Evolutionary conservation across 1,140 invertebrate genomes (phyloP).

Genomic region (Anagrus nilaparvatae): DNA sequence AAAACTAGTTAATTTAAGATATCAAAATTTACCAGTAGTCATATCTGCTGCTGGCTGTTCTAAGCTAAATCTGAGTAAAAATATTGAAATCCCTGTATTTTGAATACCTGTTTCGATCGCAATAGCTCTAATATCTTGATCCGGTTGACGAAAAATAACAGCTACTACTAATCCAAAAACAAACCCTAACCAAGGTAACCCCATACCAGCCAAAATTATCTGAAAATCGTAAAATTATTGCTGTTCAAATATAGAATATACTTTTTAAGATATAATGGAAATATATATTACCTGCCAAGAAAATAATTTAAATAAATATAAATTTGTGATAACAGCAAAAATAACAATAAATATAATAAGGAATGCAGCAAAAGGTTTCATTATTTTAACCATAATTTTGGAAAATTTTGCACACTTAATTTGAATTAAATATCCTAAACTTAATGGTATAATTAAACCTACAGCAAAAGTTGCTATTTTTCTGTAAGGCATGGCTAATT

Average conservation of each 20-base stretch:
- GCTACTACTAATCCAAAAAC: slow-evolving; percentile 57
- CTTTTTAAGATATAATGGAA: no score
- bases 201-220: slow-evolving; percentile 73
- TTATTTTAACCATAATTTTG: slow-evolving; percentile 61
- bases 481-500: slow-evolving; percentile 68
- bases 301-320: slow-evolving; percentile 83
- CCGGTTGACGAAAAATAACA: slow-evolving; percentile 48
- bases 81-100: slow-evolving; percentile 88
- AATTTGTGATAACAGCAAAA: slow-evolving; percentile 86
- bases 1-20: slow-evolving; percentile 1
- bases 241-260: slow-evolving; percentile 14
- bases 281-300: slow-evolving; percentile 66
- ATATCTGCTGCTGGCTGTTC: slow-evolving; percentile 66
- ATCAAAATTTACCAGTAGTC: slow-evolving; percentile 55
- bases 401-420: slow-evolving; percentile 54
- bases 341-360: slow-evolving; percentile 81
- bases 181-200: slow-evolving; percentile 83
- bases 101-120: slow-evolving; percentile 90
- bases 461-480: slow-evolving; percentile 68
- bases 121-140: slow-evolving; percentile 68
- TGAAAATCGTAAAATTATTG: slow-evolving; percentile 41
- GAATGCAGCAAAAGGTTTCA: slow-evolving; percentile 76
- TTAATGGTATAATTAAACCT: slow-evolving; percentile 72
- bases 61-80: slow-evolving; percentile 63
- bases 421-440: slow-evolving; percentile 69